These are phyloP conservation scores for Platycercus adscitus DNA, from an alignment of 2,113 vertebrate genomes.

Conservation along the genomic window DNA sequence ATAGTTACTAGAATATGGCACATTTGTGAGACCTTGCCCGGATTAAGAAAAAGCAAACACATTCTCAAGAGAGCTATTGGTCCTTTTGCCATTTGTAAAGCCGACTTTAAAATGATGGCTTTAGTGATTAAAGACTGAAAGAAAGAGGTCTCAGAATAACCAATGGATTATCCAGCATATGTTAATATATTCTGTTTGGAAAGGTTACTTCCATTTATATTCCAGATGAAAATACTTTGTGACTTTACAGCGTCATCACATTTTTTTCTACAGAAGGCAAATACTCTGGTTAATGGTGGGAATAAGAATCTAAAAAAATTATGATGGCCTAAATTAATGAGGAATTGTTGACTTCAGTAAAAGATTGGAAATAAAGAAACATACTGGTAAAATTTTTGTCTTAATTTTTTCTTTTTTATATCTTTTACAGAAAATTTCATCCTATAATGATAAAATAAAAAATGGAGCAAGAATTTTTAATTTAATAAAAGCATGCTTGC, in stretches of 20 bases:
- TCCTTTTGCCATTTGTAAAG: conserved; percentile 26
- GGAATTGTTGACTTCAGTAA: not conserved
- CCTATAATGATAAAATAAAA: not conserved
- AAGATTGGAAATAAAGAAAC: not conserved
- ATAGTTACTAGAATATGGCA: not conserved
- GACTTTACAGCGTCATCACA: not conserved
- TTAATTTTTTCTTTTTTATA: not conserved
- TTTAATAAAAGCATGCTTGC: not conserved
- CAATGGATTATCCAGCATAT: conserved; percentile 1
- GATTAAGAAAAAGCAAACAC: not conserved
- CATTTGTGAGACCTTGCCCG: not conserved
- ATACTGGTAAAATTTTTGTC: not conserved
- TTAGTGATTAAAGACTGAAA: conserved; percentile 47
- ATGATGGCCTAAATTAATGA: not conserved
- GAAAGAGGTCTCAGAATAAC: conserved; percentile 3
- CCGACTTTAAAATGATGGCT: not conserved
- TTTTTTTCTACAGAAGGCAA: not conserved
- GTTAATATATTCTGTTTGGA: conserved; percentile 56
- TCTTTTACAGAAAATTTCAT: not conserved
- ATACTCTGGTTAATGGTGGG: not conserved
- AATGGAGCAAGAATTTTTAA: not conserved
- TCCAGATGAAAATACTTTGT: conserved; percentile 39
- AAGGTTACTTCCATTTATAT: conserved; percentile 61
- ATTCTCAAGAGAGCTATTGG: not conserved
- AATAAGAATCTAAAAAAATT: not conserved